phyloP scores from a whole-genome alignment of 2,888 invertebrate genomes.

The Torymus auratus region DNA sequence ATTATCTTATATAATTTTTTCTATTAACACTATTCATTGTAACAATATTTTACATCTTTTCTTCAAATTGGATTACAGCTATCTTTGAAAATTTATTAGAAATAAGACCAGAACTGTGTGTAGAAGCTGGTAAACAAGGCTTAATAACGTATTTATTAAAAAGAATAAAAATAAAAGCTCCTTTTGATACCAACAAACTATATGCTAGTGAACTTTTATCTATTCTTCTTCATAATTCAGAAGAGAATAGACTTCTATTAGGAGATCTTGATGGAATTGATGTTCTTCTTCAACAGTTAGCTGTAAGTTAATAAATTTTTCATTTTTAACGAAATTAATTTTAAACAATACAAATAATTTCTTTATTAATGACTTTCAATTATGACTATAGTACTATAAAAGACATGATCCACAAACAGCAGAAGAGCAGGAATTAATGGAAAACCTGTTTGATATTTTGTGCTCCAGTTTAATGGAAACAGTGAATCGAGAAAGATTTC shows the following conservation, averaged over 20 bases:
- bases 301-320: constrained; percentile 78
- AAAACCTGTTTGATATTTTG: constrained; percentile 96
- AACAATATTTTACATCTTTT: constrained; percentile 73
- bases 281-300: constrained; percentile 94
- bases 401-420: constrained; percentile 92
- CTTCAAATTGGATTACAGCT: constrained; percentile 78
- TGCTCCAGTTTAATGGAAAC: constrained; percentile 95
- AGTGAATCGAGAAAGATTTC: constrained; percentile 92
- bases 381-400: constrained; percentile 86
- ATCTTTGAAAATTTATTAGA: constrained; percentile 98
- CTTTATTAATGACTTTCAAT: constrained; percentile 8
- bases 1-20: background rate
- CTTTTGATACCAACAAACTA: constrained; percentile 96
- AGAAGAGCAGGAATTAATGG: constrained; percentile 99
- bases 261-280: constrained; percentile 98
- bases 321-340: constrained; percentile 16
- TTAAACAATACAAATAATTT: constrained; percentile 30
- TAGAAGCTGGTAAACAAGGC: constrained; percentile 93
- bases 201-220: constrained; percentile 97
- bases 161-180: constrained; percentile 90
- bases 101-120: constrained; percentile 89
- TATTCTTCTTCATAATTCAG: constrained; percentile 94
- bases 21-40: background rate
- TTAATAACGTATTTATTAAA: constrained; percentile 94
- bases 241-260: constrained; percentile 86